These are phyloP conservation scores for Chrysomallon squamiferum DNA, from an alignment of 1,140 invertebrate genomes.

Conservation along the genomic window DNA sequence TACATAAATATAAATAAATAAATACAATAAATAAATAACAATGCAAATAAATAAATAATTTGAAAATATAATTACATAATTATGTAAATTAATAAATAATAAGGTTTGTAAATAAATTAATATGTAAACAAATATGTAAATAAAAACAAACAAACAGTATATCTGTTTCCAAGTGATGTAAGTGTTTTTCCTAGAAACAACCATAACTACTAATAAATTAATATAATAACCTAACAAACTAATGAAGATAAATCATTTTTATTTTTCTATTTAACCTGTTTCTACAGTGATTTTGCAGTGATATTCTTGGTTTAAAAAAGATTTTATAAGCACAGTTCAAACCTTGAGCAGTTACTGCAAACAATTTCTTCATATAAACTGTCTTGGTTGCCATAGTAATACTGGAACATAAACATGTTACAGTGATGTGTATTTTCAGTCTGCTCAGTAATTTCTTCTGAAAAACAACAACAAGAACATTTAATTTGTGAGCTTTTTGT, in stretches of 20 bases:
- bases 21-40: neutral
- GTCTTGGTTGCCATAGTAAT: neutral
- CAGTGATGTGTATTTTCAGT: neutral
- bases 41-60: neutral
- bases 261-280: too few relatives aligned
- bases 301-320: too few relatives aligned
- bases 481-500: neutral
- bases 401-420: conserved; percentile 1
- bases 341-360: neutral
- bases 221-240: too few relatives aligned
- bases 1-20: neutral
- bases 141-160: neutral
- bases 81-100: neutral
- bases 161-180: too few relatives aligned
- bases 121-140: neutral
- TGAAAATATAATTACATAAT: neutral
- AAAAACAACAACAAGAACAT: neutral
- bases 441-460: neutral
- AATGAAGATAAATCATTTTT: too few relatives aligned
- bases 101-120: neutral
- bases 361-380: neutral
- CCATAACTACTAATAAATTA: too few relatives aligned
- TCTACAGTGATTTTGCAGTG: too few relatives aligned
- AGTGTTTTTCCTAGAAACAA: too few relatives aligned
- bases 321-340: too few relatives aligned